Conservation (phyloP, 2,113 vertebrate genomes). For the Percopsis transmontana region DNA sequence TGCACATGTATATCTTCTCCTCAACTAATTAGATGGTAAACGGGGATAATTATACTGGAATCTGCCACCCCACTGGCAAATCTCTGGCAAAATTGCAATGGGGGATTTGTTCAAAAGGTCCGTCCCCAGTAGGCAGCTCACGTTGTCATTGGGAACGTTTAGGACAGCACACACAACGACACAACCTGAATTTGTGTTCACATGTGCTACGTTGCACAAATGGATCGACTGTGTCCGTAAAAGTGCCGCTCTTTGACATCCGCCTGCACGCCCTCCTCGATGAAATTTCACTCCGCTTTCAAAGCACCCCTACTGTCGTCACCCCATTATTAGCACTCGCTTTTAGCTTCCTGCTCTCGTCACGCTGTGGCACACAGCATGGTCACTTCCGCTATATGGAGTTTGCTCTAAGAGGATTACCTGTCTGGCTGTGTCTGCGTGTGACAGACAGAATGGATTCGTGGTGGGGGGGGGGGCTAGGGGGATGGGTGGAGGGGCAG, state of each 20-base stretch:
- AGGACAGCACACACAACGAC: no score
- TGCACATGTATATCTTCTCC: no score
- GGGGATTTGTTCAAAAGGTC: no score
- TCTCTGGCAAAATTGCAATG: no score
- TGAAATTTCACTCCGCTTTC: neutral
- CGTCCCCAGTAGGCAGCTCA: no score
- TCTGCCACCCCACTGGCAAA: no score
- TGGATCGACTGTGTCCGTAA: neutral
- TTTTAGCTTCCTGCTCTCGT: neutral
- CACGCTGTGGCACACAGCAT: neutral
- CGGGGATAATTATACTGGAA: no score
- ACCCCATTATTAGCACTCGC: neutral
- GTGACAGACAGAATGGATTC: conserved; percentile 23
- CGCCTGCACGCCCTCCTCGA: neutral
- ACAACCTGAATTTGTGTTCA: no score
- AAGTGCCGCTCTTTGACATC: neutral
- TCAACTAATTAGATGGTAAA: no score
- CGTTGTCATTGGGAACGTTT: no score
- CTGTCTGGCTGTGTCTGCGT: conserved; percentile 12
- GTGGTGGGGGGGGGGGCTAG: neutral
- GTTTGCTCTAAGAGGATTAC: conserved; percentile 47
- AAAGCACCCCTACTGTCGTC: neutral
- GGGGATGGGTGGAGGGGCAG: neutral
- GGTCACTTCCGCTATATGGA: conserved; percentile 27
- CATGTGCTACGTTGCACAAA: no score